Evolutionary conservation across 1,140 invertebrate genomes (phyloP), one percentile per base, ranked within the genome.

Genomic region (Pogonomyrmex californicus): DNA sequence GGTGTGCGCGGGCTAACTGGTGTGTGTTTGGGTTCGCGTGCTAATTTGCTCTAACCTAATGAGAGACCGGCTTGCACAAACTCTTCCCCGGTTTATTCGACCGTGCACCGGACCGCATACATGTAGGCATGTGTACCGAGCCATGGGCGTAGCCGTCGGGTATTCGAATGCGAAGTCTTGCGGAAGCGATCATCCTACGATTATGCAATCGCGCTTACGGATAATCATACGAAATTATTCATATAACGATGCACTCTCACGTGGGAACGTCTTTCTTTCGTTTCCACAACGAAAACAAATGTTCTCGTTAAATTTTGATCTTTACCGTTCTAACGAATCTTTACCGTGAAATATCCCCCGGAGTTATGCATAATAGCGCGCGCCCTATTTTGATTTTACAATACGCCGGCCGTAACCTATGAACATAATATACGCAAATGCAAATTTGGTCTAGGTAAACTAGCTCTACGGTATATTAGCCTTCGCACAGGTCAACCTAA

Each of bases 11-110:
- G 44, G 14, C 58, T 38, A 70, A 73, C 85, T 38, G 38, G 92
- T 88, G 91, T 92, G 90, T 93, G 91, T 94, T 93, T 94, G 91
- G 91, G 87, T 91, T 93, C 88, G 92, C 91, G 91, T 92, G 93
- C 93, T 94, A 94, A 94, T 94, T 94, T 93, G 91, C 93, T 91
- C 91, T 92, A 92, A 94, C 92, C 91, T 94, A 93, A 93, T 93
- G 94, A 94, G 92, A 91, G 90, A 91, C 88, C 87, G 86, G 90
- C 86, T 90, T 91, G 79, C 89, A 86, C 86, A 91, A 89, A 88
- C 90, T 90, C 87, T 91, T 91, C 77, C 88, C 56, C 62, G 54
- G 41, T 62, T 76, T 49, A 36, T 60, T 73, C 68, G 49, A 44
- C 62, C 76, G 79, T 83, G 23, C 4, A 62, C 38, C 66, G 66